These are phyloP conservation scores for Sylvia borin DNA, from an alignment of 2,797 vertebrate genomes.

Conservation along the genomic window DNA sequence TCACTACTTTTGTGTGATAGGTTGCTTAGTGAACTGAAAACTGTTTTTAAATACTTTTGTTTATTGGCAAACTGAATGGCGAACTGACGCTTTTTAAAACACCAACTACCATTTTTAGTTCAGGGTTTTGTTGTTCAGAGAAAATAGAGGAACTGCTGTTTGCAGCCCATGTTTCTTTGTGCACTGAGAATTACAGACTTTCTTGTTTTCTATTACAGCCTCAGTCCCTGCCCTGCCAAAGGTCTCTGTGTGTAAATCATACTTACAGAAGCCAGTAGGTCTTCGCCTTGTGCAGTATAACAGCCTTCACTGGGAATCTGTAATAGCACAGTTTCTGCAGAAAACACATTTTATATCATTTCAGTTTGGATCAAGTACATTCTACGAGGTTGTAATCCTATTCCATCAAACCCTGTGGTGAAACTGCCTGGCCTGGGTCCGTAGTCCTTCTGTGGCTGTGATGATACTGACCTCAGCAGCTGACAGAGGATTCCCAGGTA, in stretches of 20 bases:
- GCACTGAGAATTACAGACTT: not conserved
- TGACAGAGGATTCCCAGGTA: not conserved
- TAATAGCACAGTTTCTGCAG: not conserved
- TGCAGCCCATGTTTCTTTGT: not conserved
- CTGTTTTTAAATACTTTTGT: not conserved
- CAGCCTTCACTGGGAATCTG: conserved; percentile 1
- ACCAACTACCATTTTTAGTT: not conserved
- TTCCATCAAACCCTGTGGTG: not conserved
- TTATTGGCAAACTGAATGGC: not conserved
- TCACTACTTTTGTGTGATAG: not conserved
- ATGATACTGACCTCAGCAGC: not conserved
- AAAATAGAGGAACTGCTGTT: not conserved
- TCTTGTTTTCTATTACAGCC: not conserved
- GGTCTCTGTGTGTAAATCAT: conserved; percentile 9
- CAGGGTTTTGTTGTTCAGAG: not conserved
- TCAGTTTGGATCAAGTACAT: not conserved
- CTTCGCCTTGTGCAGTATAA: not conserved
- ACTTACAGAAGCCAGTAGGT: not conserved
- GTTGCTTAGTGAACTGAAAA: not conserved
- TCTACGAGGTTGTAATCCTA: not conserved
- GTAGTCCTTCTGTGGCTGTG: not conserved
- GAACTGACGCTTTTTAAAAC: not conserved
- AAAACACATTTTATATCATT: conserved; percentile 5
- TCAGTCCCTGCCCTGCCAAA: not conserved
- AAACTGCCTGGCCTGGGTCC: not conserved